Evolutionary conservation across 1,140 invertebrate genomes (phyloP).

Genomic region (Leguminivora glycinivorella): DNA sequence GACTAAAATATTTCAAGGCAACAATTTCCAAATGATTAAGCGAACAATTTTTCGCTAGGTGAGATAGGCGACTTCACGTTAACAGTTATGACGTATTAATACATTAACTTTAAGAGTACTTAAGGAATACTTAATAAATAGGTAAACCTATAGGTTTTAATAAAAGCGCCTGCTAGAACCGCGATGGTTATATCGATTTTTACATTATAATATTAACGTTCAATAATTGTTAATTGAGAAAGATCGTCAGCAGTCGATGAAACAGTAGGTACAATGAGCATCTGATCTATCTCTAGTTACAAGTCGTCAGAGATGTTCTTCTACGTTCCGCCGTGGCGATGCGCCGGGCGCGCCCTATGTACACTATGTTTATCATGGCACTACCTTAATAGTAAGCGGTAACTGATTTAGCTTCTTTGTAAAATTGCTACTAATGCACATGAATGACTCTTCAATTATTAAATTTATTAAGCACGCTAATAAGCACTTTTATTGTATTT

Average conservation of each 20-base stretch:
- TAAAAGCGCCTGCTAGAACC: constrained; percentile 35
- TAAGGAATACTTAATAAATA: constrained; percentile 33
- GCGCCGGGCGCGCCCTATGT: background rate
- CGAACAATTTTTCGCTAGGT: constrained; percentile 55
- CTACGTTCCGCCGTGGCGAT: background rate
- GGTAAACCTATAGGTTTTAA: constrained; percentile 28
- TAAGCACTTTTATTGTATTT: constrained; percentile 10
- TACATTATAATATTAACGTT: constrained; percentile 34
- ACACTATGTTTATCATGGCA: background rate
- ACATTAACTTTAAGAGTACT: constrained; percentile 19
- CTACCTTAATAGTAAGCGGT: constrained; percentile 14
- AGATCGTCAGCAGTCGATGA: background rate
- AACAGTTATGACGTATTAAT: constrained; percentile 33
- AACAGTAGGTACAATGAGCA: constrained; percentile 9
- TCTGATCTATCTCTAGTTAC: too few relatives aligned
- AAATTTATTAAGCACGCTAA: constrained; percentile 10
- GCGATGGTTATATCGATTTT: constrained; percentile 21
- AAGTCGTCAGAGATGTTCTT: constrained; percentile 5
- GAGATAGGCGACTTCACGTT: constrained; percentile 38
- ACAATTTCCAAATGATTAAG: constrained; percentile 65
- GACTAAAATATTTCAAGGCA: constrained; percentile 67
- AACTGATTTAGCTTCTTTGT: constrained; percentile 12
- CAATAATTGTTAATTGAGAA: constrained; percentile 33
- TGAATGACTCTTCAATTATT: constrained; percentile 13
- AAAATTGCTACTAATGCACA: constrained; percentile 16